Evolutionary conservation across 1,140 invertebrate species (phyloP), one percentile per base, ranked within the genome.

Genomic region (Steinernema feltiae): DNA sequence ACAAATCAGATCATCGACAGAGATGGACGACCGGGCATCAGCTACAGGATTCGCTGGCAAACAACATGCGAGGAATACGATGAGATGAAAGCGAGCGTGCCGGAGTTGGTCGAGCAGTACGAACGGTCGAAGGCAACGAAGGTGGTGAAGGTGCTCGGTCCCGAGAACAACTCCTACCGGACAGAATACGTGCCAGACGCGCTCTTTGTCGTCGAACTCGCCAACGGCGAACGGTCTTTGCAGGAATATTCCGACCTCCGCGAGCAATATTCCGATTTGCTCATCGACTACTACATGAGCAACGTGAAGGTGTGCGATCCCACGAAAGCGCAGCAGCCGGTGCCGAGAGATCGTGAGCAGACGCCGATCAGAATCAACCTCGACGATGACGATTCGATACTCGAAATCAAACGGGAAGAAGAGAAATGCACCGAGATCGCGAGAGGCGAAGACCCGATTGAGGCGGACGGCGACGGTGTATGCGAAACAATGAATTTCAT

Each of bases 251-350:
- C 12, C 7, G 24, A n/a, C 7, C 12, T 63, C 12, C 53, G 53
- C 3, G 53, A 63, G 24, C 2, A 63, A 21, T 27, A 63, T 21
- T 21, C 53, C 12, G 53, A 63, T 21, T 15, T 27, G 3, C 53
- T 63, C 12, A 63, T 63, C 53, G 53, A 63, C 53, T 63, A 63
- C 53, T 63, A n/a, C 53, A 7, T 15, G 53, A 63, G 53, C 53
- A 41, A 41, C 7, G 35, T 18, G 35, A 41, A 41, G 35, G 35
- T n/a, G n/a, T n/a, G n/a, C n/a, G n/a, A n/a, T n/a, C n/a, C n/a
- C n/a, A n/a, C n/a, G n/a, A n/a, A n/a, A n/a, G n/a, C n/a, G n/a
- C n/a, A n/a, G n/a, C n/a, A n/a, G n/a, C n/a, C n/a, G n/a, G n/a
- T n/a, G n/a, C n/a, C n/a, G n/a, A 41, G 35, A 41, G 7, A 18